phyloP scores from a whole-genome alignment of 2,113 vertebrate species.

The Hippocampus guttulatus region DNA sequence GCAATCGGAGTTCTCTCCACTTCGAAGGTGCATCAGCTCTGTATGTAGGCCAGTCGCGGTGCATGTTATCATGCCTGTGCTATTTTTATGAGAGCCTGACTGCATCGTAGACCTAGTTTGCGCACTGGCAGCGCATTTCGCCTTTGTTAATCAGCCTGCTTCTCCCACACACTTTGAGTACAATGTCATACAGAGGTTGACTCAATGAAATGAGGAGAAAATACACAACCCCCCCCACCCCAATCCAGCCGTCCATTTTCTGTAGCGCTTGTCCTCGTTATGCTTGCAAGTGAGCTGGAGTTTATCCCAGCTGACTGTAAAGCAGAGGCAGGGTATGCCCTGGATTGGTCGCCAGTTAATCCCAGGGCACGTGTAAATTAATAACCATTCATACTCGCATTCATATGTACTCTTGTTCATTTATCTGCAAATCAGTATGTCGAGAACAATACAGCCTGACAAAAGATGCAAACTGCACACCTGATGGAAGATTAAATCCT shows the following conservation, averaged over 20 bases:
- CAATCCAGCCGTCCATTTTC: not conserved
- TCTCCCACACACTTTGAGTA: not conserved
- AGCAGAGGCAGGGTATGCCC: too few species aligned
- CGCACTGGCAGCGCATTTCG: conserved; percentile 2
- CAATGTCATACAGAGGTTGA: conserved; percentile 1
- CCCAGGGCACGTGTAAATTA: too few species aligned
- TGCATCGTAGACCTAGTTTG: conserved; percentile 35
- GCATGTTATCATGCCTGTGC: conserved; percentile 47
- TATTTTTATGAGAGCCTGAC: conserved; percentile 63
- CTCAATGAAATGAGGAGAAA: not conserved
- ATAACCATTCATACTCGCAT: too few species aligned
- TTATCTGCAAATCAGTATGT: too few species aligned
- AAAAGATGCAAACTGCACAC: not conserved
- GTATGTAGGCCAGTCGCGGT: conserved; percentile 64
- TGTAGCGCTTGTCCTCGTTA: not conserved
- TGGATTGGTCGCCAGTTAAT: too few species aligned
- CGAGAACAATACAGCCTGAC: not conserved
- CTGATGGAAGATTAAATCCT: conserved; percentile 11
- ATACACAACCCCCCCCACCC: not conserved
- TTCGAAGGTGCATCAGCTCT: conserved; percentile 44
- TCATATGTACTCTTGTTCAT: not conserved
- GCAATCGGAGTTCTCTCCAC: conserved; percentile 19
- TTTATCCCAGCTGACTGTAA: not conserved
- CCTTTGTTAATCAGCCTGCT: conserved; percentile 18
- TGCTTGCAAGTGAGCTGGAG: not conserved